These are phyloP conservation scores for Omphaloscelis lunosa DNA, from an alignment of 2,888 invertebrate genomes.

Conservation along the genomic window DNA sequence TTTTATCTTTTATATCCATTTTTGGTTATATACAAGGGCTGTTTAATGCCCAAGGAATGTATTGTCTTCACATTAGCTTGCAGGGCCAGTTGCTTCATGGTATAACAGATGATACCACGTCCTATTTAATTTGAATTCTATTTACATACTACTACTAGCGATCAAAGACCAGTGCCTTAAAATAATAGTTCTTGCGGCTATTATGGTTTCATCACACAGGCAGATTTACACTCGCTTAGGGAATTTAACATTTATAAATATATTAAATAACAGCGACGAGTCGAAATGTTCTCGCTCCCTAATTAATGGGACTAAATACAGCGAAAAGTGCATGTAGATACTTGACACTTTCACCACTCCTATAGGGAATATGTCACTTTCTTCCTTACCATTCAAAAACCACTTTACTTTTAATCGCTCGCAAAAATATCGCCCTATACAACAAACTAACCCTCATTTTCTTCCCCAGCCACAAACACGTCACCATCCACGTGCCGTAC, in stretches of 20 bases:
- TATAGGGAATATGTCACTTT: not conserved
- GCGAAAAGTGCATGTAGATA: not conserved
- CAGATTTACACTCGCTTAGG: not conserved
- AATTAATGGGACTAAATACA: not conserved
- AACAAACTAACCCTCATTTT: not conserved
- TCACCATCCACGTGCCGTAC: constrained; percentile 88
- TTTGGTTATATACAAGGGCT: not conserved
- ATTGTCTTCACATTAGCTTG: not conserved
- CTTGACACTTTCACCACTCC: not conserved
- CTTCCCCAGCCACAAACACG: constrained; percentile 82
- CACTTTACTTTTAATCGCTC: not conserved
- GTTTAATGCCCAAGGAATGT: not conserved
- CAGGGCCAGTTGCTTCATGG: not conserved
- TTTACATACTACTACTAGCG: not conserved
- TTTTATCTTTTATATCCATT: not conserved
- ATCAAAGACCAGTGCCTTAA: too few relatives aligned
- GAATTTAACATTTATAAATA: not conserved
- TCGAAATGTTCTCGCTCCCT: not conserved
- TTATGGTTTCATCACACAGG: not conserved
- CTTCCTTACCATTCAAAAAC: not conserved
- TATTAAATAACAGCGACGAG: too few relatives aligned
- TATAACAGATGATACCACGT: not conserved
- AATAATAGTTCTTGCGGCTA: not conserved
- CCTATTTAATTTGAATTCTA: constrained; percentile 4
- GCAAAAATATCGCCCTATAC: too few relatives aligned